Base-by-base conservation (phyloP, 2,113 vertebrate species). In the Oreotragus oreotragus region DNA sequence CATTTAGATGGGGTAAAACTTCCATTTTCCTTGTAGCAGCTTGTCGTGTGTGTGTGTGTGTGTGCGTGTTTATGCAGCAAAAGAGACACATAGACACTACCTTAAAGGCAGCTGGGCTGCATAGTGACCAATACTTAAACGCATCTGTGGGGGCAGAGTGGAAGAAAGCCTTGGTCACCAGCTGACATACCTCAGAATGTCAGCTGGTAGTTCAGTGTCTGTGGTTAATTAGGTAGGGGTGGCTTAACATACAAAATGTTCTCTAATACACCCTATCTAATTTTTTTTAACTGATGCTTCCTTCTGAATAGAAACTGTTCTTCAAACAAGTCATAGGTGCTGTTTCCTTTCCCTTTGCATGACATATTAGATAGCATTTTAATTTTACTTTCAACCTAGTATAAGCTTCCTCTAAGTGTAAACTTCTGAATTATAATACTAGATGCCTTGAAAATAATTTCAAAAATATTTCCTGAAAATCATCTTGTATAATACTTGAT, bases 11-110 rank as follows among this genome's bases (percentile, higher is more conserved):
- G 95, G 49, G 55, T 84, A 60, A 94, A 90, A 7, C 92, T 84
- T 84, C 73, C 94, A 36, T 89, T 96, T 97, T 96, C 64, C 91
- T 83, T 94, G 93, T 49, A 90, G 0, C 79, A 60, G 62, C 49
- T 90, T 91, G n/a, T 80, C 1, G 1, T 95, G 13, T 85, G 14
- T 57, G 5, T 55, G 36, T 70, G 3, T 95, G 13, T 85, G 6
- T 58, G 5, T 70, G 43, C 43, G 73, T 79, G 76, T 51, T 53
- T 53, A 53, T 58, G 43, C 28, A 88, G 11, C 57, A 57, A 47
- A 93, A 90, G 49, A 90, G 36, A 94, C 81, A 30, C 39, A 39
- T 64, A 73, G 64, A 88, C 36, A 28, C 64, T 57, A 4, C 30
- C 47, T 49, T 94, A 70, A 86, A 93, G 93, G 43, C 60, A 93